phyloP scores from a whole-genome alignment of 2,797 vertebrate species.

The Hipposideros larvatus region DNA sequence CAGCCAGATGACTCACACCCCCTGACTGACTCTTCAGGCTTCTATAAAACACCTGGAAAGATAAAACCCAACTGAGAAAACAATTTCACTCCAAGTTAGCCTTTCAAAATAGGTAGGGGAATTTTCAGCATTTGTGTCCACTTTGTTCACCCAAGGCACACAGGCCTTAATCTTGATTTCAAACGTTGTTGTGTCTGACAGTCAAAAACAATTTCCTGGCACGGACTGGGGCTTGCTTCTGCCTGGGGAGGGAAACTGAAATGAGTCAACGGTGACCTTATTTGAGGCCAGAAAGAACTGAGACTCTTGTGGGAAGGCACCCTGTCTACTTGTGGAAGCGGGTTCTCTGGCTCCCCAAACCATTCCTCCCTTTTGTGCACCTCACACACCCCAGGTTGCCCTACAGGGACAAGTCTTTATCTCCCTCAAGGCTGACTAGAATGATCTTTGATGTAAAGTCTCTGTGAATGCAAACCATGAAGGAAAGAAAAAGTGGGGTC shows the following conservation, averaged over 20 bases:
- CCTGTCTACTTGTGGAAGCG: neutral
- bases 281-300: slow-evolving; percentile 27
- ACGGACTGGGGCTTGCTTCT: slow-evolving; percentile 26
- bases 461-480: neutral
- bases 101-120: slow-evolving; percentile 38
- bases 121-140: slow-evolving; percentile 72
- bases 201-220: slow-evolving; percentile 41
- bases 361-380: neutral
- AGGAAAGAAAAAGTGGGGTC: neutral
- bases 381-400: neutral
- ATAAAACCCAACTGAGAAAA: slow-evolving; percentile 77
- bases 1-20: slow-evolving; percentile 85
- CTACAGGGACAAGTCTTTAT: neutral
- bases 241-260: neutral
- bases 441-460: neutral
- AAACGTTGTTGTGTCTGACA: slow-evolving; percentile 64
- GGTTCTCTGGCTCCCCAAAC: neutral
- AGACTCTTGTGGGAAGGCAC: neutral
- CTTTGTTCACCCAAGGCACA: neutral
- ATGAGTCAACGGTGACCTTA: slow-evolving; percentile 50
- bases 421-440: neutral
- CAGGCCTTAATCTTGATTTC: slow-evolving; percentile 65
- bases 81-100: slow-evolving; percentile 50
- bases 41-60: slow-evolving; percentile 84
- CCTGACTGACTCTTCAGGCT: slow-evolving; percentile 79